These are phyloP conservation scores for Lamellibrachia columna DNA, from an alignment of 2,888 invertebrate species.

Conservation along the genomic window DNA sequence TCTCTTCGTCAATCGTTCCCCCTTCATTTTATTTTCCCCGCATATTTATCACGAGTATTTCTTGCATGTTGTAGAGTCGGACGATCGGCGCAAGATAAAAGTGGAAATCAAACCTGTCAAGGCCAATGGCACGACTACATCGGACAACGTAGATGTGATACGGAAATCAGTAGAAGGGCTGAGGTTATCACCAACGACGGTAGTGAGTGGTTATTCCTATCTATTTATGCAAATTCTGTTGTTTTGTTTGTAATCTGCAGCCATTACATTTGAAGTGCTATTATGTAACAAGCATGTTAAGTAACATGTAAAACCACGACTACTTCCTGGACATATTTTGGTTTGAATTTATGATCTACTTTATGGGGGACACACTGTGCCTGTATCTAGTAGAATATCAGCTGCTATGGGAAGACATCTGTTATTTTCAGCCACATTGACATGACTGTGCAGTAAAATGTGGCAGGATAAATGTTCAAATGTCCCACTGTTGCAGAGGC, in stretches of 20 bases:
- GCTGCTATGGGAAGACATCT: neutral
- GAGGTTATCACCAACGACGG: slow-evolving; percentile 70
- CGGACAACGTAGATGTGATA: slow-evolving; percentile 94
- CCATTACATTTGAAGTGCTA: no score
- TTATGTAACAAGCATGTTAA: no score
- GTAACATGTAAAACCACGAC: no score
- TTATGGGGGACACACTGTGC: no score
- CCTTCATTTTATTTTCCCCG: neutral
- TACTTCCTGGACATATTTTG: no score
- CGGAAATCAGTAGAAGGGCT: slow-evolving; percentile 91
- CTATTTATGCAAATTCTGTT: neutral
- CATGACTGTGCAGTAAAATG: neutral
- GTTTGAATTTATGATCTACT: no score
- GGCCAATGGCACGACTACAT: slow-evolving; percentile 80
- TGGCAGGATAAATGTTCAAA: slow-evolving; percentile 13
- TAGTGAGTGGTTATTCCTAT: neutral
- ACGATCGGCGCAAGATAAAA: slow-evolving; percentile 87
- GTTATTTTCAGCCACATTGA: neutral
- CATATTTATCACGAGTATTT: slow-evolving; percentile 13
- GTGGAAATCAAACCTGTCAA: slow-evolving; percentile 94
- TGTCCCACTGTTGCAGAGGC: slow-evolving; percentile 46
- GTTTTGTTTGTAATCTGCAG: neutral
- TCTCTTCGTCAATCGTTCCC: no score
- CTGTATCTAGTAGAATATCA: no score
- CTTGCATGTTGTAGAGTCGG: slow-evolving; percentile 34